phyloP scores from a whole-genome alignment of 2,888 invertebrate species.

The Oligia latruncula region DNA sequence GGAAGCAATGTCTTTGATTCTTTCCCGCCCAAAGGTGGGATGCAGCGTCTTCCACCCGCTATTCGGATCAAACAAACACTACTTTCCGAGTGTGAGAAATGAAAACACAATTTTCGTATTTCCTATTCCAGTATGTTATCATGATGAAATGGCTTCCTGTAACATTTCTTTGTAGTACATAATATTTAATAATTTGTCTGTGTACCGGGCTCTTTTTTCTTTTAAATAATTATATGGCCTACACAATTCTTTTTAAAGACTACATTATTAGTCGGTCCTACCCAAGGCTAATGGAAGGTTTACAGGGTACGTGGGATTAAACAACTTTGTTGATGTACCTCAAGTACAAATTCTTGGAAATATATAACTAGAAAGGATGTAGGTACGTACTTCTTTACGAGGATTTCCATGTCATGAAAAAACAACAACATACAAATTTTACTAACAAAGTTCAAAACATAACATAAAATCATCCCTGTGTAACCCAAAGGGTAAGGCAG shows the following conservation, averaged over 20 bases:
- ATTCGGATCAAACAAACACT: too few relatives aligned
- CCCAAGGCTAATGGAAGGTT: not conserved
- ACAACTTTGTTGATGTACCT: not conserved
- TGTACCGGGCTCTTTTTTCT: not conserved
- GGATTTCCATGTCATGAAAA: not conserved
- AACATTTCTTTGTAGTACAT: not conserved
- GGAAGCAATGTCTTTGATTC: too few relatives aligned
- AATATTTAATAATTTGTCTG: not conserved
- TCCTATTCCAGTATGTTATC: not conserved
- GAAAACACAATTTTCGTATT: not conserved
- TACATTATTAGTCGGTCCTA: not conserved
- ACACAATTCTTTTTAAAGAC: not conserved
- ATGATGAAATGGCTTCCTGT: not conserved
- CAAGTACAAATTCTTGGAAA: not conserved
- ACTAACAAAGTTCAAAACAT: conserved; percentile 4
- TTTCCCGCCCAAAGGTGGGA: too few relatives aligned
- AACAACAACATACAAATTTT: not conserved
- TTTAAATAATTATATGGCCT: not conserved
- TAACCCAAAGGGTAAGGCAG: too few relatives aligned
- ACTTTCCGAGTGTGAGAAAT: too few relatives aligned
- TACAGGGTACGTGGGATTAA: not conserved
- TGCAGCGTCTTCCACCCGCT: too few relatives aligned
- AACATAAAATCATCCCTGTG: not conserved
- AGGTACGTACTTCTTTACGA: not conserved
- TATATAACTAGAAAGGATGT: not conserved